Conservation (phyloP, 2,888 invertebrate species). For the Pseudococcus jackbeardsleyi region DNA sequence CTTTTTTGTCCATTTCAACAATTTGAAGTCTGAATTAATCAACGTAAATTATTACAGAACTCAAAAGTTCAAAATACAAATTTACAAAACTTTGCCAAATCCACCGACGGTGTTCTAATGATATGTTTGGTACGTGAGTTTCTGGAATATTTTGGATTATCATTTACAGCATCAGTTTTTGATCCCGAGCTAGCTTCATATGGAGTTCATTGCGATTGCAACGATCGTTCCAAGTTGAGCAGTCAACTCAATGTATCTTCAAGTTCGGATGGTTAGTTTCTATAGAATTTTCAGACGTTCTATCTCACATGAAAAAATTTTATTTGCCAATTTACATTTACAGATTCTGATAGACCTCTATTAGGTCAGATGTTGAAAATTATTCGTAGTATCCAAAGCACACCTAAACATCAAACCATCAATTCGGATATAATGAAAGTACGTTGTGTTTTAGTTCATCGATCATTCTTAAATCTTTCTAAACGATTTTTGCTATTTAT, state of each 20-base stretch:
- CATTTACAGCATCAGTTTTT: constrained; percentile 84
- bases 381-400: constrained; percentile 53
- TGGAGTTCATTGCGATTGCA: constrained; percentile 53
- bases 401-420: neutral
- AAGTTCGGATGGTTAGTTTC: constrained; percentile 20
- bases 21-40: neutral
- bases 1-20: too few relatives aligned
- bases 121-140: constrained; percentile 83
- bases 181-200: constrained; percentile 76
- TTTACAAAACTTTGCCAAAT: constrained; percentile 74
- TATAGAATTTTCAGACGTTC: neutral
- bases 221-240: constrained; percentile 43
- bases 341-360: constrained; percentile 47
- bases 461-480: neutral
- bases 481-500: neutral
- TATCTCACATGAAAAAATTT: neutral
- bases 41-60: constrained; percentile 26
- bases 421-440: neutral
- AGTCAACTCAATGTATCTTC: constrained; percentile 44
- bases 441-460: neutral
- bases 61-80: constrained; percentile 68
- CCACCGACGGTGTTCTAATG: constrained; percentile 75
- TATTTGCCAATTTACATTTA: neutral
- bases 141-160: constrained; percentile 83
- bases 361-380: constrained; percentile 47